These are phyloP conservation scores for Oreochromis mossambicus DNA, from an alignment of 2,797 vertebrate genomes.

Conservation along the genomic window DNA sequence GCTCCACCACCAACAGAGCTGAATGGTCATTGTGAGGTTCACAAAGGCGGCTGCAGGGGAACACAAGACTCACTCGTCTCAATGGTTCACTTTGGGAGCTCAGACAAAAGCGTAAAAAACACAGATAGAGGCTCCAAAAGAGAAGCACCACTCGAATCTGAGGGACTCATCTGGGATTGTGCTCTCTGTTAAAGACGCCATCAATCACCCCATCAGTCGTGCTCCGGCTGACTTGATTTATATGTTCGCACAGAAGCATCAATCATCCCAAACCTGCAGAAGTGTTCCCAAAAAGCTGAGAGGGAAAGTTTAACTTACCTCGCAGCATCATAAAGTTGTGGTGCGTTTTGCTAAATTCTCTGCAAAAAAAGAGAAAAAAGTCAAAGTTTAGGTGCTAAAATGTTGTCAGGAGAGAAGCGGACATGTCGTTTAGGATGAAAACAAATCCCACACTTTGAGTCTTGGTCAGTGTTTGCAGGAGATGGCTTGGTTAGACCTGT, in stretches of 20 bases:
- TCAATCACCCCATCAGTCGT: slow-evolving; percentile 63
- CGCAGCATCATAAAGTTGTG: not conserved
- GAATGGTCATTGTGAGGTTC: slow-evolving; percentile 68
- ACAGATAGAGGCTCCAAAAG: slow-evolving; percentile 46
- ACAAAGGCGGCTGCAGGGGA: slow-evolving; percentile 63
- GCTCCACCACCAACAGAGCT: slow-evolving; percentile 62
- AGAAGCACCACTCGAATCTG: slow-evolving; percentile 37
- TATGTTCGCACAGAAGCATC: slow-evolving; percentile 45
- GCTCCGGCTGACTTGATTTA: slow-evolving; percentile 41
- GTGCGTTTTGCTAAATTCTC: not conserved
- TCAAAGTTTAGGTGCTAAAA: not conserved
- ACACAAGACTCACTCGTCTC: slow-evolving; percentile 66
- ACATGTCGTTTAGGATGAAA: not conserved
- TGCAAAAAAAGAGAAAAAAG: not conserved
- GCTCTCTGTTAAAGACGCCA: slow-evolving; percentile 61
- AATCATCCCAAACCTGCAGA: slow-evolving; percentile 37
- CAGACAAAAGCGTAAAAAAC: slow-evolving; percentile 59
- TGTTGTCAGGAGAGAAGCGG: not conserved
- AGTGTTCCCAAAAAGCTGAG: not conserved
- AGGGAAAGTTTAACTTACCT: not conserved
- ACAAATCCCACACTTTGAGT: not conserved
- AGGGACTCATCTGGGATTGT: slow-evolving; percentile 43
- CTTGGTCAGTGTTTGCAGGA: not conserved
- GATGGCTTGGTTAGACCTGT: not conserved
- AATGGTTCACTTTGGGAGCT: slow-evolving; percentile 60